phyloP scores from a whole-genome alignment of 1,140 invertebrate genomes.

The Apis laboriosa region DNA sequence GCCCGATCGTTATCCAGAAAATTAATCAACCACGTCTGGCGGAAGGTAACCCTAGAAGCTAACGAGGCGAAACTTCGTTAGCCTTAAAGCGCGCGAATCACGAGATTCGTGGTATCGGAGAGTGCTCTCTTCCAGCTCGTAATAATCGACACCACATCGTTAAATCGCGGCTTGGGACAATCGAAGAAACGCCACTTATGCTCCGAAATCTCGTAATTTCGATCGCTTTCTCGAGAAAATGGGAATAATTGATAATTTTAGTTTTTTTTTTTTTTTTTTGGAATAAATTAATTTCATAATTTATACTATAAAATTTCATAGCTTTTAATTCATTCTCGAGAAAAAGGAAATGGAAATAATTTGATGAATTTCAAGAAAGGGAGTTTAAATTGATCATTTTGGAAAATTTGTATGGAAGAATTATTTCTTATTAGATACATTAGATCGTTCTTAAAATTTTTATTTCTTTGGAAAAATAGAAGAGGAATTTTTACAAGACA shows the following conservation, averaged over 20 bases:
- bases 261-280: too few relatives aligned
- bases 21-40: conserved; percentile 62
- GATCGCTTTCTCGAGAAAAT: background rate
- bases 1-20: conserved; percentile 56
- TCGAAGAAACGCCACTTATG: background rate
- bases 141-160: conserved; percentile 29
- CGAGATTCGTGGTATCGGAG: conserved; percentile 33
- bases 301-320: too few relatives aligned
- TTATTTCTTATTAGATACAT: too few relatives aligned
- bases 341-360: too few relatives aligned
- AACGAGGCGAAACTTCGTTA: conserved; percentile 71
- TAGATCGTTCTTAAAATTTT: too few relatives aligned
- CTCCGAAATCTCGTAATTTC: background rate
- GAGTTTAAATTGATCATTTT: too few relatives aligned
- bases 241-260: background rate
- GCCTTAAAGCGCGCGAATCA: conserved; percentile 60
- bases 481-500: background rate
- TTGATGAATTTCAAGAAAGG: too few relatives aligned
- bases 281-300: too few relatives aligned
- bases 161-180: background rate
- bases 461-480: background rate
- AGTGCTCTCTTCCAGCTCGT: background rate
- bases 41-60: conserved; percentile 54
- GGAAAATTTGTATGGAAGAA: too few relatives aligned
- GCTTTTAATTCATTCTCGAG: too few relatives aligned